Base-by-base conservation (phyloP, 2,113 vertebrate species). In the Sylvietta virens region DNA sequence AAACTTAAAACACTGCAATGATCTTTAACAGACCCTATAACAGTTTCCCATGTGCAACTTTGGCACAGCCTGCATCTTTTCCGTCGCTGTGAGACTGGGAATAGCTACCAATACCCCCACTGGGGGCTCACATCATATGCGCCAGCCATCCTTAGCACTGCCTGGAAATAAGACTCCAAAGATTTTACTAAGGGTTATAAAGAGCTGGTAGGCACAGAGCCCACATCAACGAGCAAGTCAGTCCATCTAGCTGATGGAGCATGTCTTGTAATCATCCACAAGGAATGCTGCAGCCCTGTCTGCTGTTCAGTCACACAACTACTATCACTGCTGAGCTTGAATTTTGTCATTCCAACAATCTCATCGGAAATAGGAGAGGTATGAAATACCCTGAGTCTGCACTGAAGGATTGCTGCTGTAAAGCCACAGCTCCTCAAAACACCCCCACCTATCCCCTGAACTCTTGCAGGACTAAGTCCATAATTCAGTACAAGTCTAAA, bases 401-500 rank as follows among this genome's bases (percentile, higher is more conserved):
- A 53, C 48, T 65, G 47, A 95, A 83, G 37, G 33, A 35, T 14
- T 88, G 56, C 78, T 91, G 56, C 48, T 40, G 9, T 35, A 73
- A 88, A 90, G 42, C 22, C 40, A 65, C 27, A 33, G 35, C 33
- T 95, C 54, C 35, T 89, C 74, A 64, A 79, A 92, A 67, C 39
- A 20, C 30, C 27, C 24, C 60, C 47, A 26, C 39, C 23, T 28
- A 56, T 60, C 37, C 33, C 39, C 39, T 83, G 69, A 92, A 90
- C 44, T 64, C 72, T 45, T 84, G n/a, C 35, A 89, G 8, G 57
- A 78, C 23, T 12, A 31, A 92, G n/a, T 61, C 28, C 37, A 35
- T 91, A 72, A 95, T 91, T 90, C 57, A 91, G 33, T 42, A 64
- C 35, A 58, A 40, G n/a, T 80, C 77, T 91, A 85, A 94, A 83